phyloP scores from a whole-genome alignment of 2,888 invertebrate species.

The Epinotia ramella region DNA sequence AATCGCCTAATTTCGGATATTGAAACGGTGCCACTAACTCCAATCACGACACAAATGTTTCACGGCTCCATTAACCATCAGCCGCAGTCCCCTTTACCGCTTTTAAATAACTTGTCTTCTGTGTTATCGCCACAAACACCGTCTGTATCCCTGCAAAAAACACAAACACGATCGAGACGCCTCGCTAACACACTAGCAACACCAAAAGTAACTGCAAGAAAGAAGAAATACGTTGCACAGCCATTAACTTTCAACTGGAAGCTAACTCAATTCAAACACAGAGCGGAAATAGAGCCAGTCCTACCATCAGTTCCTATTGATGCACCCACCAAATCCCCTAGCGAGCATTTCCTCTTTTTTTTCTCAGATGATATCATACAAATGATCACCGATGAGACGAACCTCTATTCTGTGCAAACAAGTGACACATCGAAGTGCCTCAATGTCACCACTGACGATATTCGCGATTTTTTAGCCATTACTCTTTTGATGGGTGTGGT shows the following conservation, averaged over 20 bases:
- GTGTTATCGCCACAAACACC: slow-evolving; percentile 6
- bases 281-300: not conserved
- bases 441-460: slow-evolving; percentile 14
- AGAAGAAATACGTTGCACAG: slow-evolving; percentile 2
- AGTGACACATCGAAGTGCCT: too few relatives aligned
- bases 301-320: not conserved
- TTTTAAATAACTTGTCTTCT: not conserved
- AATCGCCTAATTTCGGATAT: slow-evolving; percentile 9
- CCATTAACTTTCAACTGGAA: slow-evolving; percentile 13
- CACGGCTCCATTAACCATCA: too few relatives aligned
- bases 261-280: slow-evolving; percentile 3
- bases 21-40: not conserved
- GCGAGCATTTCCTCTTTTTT: slow-evolving; percentile 2
- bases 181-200: not conserved
- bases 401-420: too few relatives aligned
- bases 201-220: not conserved
- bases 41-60: slow-evolving; percentile 2
- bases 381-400: too few relatives aligned
- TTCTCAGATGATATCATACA: not conserved
- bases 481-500: slow-evolving; percentile 25
- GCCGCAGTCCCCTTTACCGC: too few relatives aligned
- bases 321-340: slow-evolving; percentile 3
- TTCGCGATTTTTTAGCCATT: slow-evolving; percentile 23
- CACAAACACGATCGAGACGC: not conserved
- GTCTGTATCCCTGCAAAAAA: not conserved